Conservation (phyloP, 2,113 vertebrate species). For the Festucalex cinctus region DNA sequence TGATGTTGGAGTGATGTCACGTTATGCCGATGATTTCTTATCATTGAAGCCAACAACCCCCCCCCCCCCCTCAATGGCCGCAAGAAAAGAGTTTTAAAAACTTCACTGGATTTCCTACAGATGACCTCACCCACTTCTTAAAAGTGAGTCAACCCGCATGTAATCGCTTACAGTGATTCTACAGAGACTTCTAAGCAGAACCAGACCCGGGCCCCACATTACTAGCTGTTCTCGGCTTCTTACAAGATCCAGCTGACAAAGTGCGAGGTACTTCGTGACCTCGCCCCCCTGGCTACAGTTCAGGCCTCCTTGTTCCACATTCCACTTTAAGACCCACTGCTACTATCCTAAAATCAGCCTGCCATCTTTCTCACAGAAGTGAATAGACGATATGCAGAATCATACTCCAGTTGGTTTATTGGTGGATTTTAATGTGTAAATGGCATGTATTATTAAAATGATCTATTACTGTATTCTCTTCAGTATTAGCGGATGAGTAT, state of each 20-base stretch:
- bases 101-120: background rate
- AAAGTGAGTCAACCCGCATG: background rate
- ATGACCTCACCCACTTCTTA: slow-evolving; percentile 3
- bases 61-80: background rate
- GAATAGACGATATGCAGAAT: background rate
- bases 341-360: background rate
- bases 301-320: background rate
- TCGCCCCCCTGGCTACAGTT: background rate
- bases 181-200: slow-evolving; percentile 5
- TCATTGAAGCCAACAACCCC: background rate
- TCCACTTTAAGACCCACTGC: background rate
- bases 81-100: background rate
- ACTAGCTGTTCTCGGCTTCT: slow-evolving; percentile 6
- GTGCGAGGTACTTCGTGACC: slow-evolving; percentile 2
- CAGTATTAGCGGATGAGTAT: too few species aligned
- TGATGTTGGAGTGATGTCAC: background rate
- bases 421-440: background rate
- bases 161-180: slow-evolving; percentile 3
- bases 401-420: background rate
- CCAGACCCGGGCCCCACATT: background rate
- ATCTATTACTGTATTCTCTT: too few species aligned
- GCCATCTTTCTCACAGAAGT: background rate
- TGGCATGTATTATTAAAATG: too few species aligned
- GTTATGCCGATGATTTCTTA: background rate
- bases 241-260: slow-evolving; percentile 9